A percentile compares a stretch with the other conserved stretches of the same genome.
These are phyloP conservation scores for Gallinago solitaria DNA, from an alignment of 2,797 vertebrate species.

Conservation along the genomic window DNA sequence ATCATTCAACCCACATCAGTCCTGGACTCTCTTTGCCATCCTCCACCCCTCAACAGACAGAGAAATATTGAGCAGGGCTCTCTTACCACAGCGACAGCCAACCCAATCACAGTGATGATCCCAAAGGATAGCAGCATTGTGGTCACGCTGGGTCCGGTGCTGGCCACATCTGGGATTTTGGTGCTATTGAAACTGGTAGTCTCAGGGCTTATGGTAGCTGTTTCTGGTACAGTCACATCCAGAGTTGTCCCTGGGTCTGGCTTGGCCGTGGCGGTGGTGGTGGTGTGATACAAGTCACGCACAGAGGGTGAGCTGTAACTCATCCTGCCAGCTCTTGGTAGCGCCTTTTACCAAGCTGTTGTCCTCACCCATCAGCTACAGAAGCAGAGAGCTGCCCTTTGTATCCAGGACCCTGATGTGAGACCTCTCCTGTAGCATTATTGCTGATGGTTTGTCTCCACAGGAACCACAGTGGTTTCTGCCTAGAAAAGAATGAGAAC, in stretches of 20 bases:
- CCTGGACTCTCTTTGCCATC: neutral
- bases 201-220: conserved; percentile 68
- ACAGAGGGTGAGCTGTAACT: conserved; percentile 64
- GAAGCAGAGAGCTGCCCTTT: neutral
- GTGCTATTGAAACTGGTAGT: conserved; percentile 89
- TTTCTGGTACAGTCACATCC: conserved; percentile 62
- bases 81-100: conserved; percentile 93
- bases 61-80: neutral
- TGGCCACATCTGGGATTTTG: conserved; percentile 79
- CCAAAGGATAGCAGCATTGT: conserved; percentile 93
- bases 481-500: conserved; percentile 3
- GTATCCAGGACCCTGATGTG: neutral
- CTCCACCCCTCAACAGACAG: neutral
- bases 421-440: neutral
- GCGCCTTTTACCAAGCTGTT: neutral
- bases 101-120: conserved; percentile 93
- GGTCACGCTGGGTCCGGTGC: conserved; percentile 81
- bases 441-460: neutral
- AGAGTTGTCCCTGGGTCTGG: conserved; percentile 55
- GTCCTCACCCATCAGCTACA: conserved; percentile 27
- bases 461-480: neutral
- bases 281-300: conserved; percentile 53
- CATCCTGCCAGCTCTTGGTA: conserved; percentile 57
- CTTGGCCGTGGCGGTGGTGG: neutral
- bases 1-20: neutral